phyloP scores from a whole-genome alignment of 2,113 vertebrate species.

The Paedocypris sp. region DNA sequence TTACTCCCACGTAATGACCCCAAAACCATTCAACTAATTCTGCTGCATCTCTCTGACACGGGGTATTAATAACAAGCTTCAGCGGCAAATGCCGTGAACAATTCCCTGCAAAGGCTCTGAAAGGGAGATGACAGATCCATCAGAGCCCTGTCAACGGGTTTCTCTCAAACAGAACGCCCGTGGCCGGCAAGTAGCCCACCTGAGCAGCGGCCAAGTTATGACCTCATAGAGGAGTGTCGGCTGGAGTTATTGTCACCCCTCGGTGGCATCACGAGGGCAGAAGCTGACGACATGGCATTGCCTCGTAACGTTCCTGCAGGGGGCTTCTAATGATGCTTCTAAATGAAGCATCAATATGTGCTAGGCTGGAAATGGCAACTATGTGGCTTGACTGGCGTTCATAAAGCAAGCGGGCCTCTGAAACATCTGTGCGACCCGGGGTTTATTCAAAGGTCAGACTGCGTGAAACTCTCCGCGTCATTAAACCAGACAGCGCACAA shows the following conservation, averaged over 20 bases:
- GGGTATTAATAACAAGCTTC: constrained; percentile 31
- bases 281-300: constrained; percentile 36
- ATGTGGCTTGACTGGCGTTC: constrained; percentile 25
- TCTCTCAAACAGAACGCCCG: not conserved
- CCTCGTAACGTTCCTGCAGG: constrained; percentile 20
- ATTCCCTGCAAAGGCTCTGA: not conserved
- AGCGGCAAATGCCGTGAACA: constrained; percentile 15
- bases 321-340: no score
- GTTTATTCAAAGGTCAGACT: not conserved
- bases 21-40: constrained; percentile 24
- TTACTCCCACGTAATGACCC: constrained; percentile 25
- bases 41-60: constrained; percentile 14
- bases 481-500: not conserved
- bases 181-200: not conserved
- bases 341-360: constrained; percentile 18
- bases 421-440: not conserved
- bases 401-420: constrained; percentile 30
- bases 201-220: constrained; percentile 18
- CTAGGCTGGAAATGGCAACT: constrained; percentile 28
- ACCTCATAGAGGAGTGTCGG: constrained; percentile 17
- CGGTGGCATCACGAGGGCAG: constrained; percentile 27
- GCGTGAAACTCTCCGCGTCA: not conserved
- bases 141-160: constrained; percentile 17
- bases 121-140: constrained; percentile 16
- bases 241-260: constrained; percentile 12